These are phyloP conservation scores for Trypoxylon attenuatum DNA, from an alignment of 2,888 invertebrate genomes.

Conservation along the genomic window DNA sequence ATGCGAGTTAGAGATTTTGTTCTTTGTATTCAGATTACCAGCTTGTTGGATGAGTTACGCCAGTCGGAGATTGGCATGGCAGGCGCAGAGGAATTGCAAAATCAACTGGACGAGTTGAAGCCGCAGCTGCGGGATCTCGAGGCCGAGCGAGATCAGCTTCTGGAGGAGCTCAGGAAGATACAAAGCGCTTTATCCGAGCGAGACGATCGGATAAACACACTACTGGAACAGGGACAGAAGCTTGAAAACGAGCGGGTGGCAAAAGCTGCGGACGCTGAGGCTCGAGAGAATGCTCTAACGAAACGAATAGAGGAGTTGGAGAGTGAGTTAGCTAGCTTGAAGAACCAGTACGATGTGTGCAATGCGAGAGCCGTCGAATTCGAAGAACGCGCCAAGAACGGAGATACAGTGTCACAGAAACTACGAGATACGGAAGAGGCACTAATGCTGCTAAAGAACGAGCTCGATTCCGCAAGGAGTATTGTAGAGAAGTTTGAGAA, in stretches of 20 bases:
- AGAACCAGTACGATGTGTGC: constrained; percentile 34
- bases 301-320: constrained; percentile 41
- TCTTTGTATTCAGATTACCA: constrained; percentile 45
- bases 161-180: constrained; percentile 49
- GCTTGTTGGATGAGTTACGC: constrained; percentile 48
- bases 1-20: not conserved
- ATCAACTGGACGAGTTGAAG: constrained; percentile 52
- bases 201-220: constrained; percentile 52
- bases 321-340: constrained; percentile 39
- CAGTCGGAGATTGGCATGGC: constrained; percentile 45
- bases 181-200: constrained; percentile 42
- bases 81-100: constrained; percentile 40
- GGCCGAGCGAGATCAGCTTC: constrained; percentile 44
- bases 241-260: constrained; percentile 23
- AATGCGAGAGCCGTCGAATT: constrained; percentile 36
- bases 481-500: constrained; percentile 23
- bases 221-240: constrained; percentile 51
- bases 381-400: constrained; percentile 40
- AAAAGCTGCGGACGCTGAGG: constrained; percentile 45
- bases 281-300: constrained; percentile 44
- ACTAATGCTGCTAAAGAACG: constrained; percentile 14
- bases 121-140: constrained; percentile 49
- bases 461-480: constrained; percentile 19
- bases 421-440: constrained; percentile 31
- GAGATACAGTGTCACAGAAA: constrained; percentile 29